phyloP scores from a whole-genome alignment of 2,113 vertebrate species.

The Vulpes lagopus region DNA sequence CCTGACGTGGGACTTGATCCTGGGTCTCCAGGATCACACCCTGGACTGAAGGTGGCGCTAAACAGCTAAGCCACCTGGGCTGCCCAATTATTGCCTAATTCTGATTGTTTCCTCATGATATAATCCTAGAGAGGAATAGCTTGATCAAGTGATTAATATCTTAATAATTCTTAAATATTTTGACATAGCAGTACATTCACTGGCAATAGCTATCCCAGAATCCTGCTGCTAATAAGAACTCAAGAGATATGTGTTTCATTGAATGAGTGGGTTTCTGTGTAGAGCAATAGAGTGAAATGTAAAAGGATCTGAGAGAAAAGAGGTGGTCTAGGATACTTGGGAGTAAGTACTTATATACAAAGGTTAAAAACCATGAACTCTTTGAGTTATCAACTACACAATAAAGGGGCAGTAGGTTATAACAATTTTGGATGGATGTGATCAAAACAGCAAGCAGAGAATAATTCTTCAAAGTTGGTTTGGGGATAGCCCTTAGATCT shows the following conservation, averaged over 20 bases:
- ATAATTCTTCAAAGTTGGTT: background rate
- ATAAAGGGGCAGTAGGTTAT: background rate
- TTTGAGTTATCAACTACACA: background rate
- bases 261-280: background rate
- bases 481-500: background rate
- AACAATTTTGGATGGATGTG: background rate
- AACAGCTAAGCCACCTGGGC: too few species aligned
- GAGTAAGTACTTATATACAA: background rate
- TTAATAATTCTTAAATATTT: conserved; percentile 55
- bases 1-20: too few species aligned
- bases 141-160: conserved; percentile 50
- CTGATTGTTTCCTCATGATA: background rate
- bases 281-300: background rate
- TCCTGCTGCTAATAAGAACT: background rate
- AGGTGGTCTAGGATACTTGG: background rate
- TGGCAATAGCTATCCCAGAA: background rate
- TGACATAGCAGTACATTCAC: conserved; percentile 7
- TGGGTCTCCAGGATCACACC: too few species aligned
- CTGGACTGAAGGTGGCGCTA: too few species aligned
- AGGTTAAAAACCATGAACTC: background rate
- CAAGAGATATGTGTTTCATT: background rate
- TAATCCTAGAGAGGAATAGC: background rate
- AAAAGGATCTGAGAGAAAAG: background rate
- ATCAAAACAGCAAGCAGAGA: background rate
- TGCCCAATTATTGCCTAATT: background rate